phyloP scores from a whole-genome alignment of 23 tunicate genomes.

The Oikopleura albicans region DNA sequence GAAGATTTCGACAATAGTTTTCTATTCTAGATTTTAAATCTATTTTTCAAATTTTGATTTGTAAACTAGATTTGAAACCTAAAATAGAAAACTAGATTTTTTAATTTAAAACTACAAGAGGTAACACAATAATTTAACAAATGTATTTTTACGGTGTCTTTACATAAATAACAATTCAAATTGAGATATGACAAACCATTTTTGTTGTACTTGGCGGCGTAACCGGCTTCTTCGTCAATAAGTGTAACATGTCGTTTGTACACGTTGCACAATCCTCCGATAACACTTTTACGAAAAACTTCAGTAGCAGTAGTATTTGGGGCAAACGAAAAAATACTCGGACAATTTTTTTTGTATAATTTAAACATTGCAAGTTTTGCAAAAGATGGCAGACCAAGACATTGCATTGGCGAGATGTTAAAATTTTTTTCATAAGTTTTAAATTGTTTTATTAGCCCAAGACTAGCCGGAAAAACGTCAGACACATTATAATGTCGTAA shows the following conservation, averaged over 20 bases:
- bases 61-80: too few species aligned
- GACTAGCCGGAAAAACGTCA: background rate
- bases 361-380: background rate
- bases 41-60: too few species aligned
- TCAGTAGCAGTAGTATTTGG: background rate
- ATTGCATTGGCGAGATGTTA: background rate
- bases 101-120: too few species aligned
- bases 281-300: background rate
- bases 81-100: too few species aligned
- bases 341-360: background rate
- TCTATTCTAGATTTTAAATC: too few species aligned
- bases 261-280: background rate
- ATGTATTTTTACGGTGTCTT: too few species aligned
- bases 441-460: background rate
- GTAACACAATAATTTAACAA: too few species aligned
- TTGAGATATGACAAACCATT: too few species aligned
- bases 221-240: background rate
- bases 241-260: background rate
- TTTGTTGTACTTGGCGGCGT: background rate
- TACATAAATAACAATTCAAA: too few species aligned
- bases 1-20: too few species aligned
- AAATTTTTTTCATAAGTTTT: background rate
- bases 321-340: background rate
- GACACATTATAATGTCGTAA: background rate
- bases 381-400: background rate